Base-by-base conservation (phyloP, 2,888 invertebrate species). In the Galerucella calmariensis region DNA sequence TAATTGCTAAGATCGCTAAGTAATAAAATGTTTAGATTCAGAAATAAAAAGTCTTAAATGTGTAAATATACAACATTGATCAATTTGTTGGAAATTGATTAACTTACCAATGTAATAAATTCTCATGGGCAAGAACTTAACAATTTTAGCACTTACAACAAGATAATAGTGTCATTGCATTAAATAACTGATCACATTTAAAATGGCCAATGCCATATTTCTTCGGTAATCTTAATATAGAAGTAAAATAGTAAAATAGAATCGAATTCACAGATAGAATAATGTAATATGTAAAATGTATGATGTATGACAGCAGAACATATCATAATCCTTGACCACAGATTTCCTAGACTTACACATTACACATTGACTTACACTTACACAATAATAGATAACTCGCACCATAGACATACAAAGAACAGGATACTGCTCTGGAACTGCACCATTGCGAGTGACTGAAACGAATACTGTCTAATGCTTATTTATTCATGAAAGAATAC, bases 101-200 rank as follows among this genome's bases (percentile, higher is more conserved):
- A 10, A 56, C 56, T 56, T 56, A 56, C 56, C 56, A 20, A 20
- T 56, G 20, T 56, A 56, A 56, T 56, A 11, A 16, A 56, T 56
- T n/a, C 56, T 56, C 56, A 56, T 56, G 56, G 56, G 20, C 56
- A 56, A 53, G 20, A 56, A 56, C 2, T 56, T 56, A 20, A 56
- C 16, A 56, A 56, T 10, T 56, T 20, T 20, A 56, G 20, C n/a
- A 20, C 20, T 20, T 20, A 56, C 56, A 56, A 56, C 56, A 20
- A 8, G 0, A 56, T 56, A 51, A n/a, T 56, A 56, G 0, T 56
- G 56, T 56, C 56, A 56, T 56, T 56, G 56, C 10, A 56, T 56
- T 16, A 56, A 20, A 56, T 56, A 56, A 20, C 16, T 56, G 20
- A 56, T 56, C n/a, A 16, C 16, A 20, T 56, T 20, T 56, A 20